Base-by-base conservation (phyloP, 2,888 invertebrate genomes). In the Acanthococcus lagerstroemiae region DNA sequence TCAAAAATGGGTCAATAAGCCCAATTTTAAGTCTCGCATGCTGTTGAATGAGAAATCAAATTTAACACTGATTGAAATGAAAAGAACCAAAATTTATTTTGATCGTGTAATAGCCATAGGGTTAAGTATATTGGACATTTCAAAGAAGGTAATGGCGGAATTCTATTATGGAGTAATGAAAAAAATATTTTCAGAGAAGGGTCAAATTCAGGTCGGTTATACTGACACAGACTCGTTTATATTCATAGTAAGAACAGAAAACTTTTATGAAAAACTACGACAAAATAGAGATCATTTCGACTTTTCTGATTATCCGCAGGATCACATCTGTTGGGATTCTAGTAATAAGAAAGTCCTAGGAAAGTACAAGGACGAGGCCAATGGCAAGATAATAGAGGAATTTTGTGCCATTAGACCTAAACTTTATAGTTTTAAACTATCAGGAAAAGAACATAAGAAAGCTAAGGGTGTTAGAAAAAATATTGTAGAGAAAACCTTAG, bases 1-100 rank as follows among this genome's bases (percentile, higher is more conserved):
- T 24, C 19, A 21, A 12, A 54, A 54, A 17, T 54, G 17, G 12
- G 48, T 48, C 17, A n/a, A 74, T 83, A 82, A 24, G 66, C 67
- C 55, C 15, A 55, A 55, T 24, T 55, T 55, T 55, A n/a, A n/a
- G n/a, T n/a, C n/a, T n/a, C n/a, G n/a, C n/a, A n/a, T n/a, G n/a
- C n/a, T n/a, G n/a, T n/a, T n/a, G n/a, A n/a, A n/a, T 30, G 55
- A 55, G 26, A 55, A 55, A 24, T 55, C 55, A 55, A 54, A 24
- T 24, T 24, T 54, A 15, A 24, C 54, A 54, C 22, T 24, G 19
- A 17, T 24, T 22, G 22, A 54, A 54, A 54, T 54, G 54, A 54
- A 21, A 54, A 54, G 25, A 24, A 54, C 54, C 12, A 21, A 15
- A 24, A 54, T 54, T 21, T 27, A 56, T 27, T 56, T 56, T 26